These are phyloP conservation scores for Choristoneura fumiferana DNA, from an alignment of 1,140 invertebrate species.

Conservation along the genomic window DNA sequence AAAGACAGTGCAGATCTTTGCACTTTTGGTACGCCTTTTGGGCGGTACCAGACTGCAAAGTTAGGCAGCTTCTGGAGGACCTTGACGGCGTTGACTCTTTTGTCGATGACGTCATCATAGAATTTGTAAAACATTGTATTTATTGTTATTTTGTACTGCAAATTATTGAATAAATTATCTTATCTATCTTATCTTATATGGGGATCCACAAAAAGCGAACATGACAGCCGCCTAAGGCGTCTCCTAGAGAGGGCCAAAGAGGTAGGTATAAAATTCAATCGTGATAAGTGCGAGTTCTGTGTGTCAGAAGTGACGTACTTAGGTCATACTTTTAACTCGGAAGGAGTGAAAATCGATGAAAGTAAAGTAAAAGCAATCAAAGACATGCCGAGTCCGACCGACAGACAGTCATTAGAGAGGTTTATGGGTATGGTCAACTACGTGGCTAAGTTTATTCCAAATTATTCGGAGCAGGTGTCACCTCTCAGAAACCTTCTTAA, in stretches of 20 bases:
- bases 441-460: conserved; percentile 16
- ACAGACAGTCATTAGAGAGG: conserved; percentile 7
- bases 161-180: too few species aligned
- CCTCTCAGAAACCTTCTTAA: conserved; percentile 4
- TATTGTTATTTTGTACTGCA: too few species aligned
- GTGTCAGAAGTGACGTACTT: conserved; percentile 13
- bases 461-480: conserved; percentile 8
- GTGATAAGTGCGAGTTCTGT: background rate
- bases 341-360: conserved; percentile 1
- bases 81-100: conserved; percentile 29
- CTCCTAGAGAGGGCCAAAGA: background rate
- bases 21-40: too few species aligned
- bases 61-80: conserved; percentile 10
- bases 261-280: conserved; percentile 5
- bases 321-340: conserved; percentile 14
- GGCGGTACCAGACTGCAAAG: background rate
- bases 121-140: too few species aligned
- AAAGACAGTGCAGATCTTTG: too few species aligned
- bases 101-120: conserved; percentile 59
- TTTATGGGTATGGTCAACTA: conserved; percentile 21
- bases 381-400: conserved; percentile 14
- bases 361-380: conserved; percentile 7
- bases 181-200: too few species aligned
- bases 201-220: conserved; percentile 35
- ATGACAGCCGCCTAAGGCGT: background rate